Base-by-base conservation (phyloP, 2,888 invertebrate genomes). In the Desoria tigrina region DNA sequence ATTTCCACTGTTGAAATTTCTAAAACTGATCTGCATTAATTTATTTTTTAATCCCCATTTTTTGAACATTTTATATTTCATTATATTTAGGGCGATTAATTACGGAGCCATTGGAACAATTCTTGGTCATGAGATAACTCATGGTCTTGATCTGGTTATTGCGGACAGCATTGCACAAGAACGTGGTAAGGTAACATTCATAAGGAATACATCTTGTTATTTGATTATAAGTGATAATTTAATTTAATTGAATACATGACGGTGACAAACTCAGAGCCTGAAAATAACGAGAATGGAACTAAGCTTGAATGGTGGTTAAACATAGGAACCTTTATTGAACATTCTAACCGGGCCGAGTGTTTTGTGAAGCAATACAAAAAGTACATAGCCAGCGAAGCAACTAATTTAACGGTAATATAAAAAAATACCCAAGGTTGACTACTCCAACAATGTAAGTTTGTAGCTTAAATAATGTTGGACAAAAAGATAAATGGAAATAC, bases 221-320 rank as follows among this genome's bases (percentile, higher is more conserved):
- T 26, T 18, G 14, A 14, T 63, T 26, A 50, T 2, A n/a, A n/a
- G n/a, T n/a, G n/a, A n/a, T n/a, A n/a, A n/a, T n/a, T n/a, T n/a
- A n/a, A n/a, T n/a, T n/a, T n/a, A n/a, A n/a, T n/a, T n/a, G n/a
- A n/a, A n/a, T n/a, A n/a, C n/a, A n/a, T n/a, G n/a, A n/a, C n/a
- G n/a, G n/a, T n/a, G n/a, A n/a, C 11, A 11, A 32, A 32, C 11
- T 50, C 53, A 84, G 94, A 95, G 49, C 86, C 94, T 54, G 92
- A 94, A 82, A 96, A 92, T 78, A 94, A 96, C 81, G 89, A 90
- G 72, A 85, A 91, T 72, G 96, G 96, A 16, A 94, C 94, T 81
- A 82, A 94, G 68, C 86, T 90, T 0, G 91, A 94, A 78, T 96
- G 96, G 95, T 96, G 96, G 96, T 96, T 95, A 94, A 88, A 89